These are phyloP conservation scores for Sminthurinus aureus DNA, from an alignment of 2,888 invertebrate species.

Conservation along the genomic window DNA sequence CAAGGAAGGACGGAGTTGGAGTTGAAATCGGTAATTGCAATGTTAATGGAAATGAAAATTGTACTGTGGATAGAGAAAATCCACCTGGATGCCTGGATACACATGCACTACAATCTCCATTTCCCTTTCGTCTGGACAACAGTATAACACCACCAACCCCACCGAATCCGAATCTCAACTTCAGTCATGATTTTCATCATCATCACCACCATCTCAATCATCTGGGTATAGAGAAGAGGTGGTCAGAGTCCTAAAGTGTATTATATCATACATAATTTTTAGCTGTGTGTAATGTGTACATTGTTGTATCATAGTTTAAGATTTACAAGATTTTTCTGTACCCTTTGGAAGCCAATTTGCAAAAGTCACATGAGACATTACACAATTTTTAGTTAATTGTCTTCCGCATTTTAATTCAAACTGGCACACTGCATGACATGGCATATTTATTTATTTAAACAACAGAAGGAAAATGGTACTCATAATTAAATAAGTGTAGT, in stretches of 20 bases:
- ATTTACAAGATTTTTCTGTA: not conserved
- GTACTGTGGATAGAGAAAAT: not conserved
- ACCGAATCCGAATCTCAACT: not conserved
- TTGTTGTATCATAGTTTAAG: not conserved
- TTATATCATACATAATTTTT: not conserved
- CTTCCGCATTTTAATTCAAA: too few species aligned
- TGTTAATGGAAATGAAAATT: not conserved
- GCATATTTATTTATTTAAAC: too few species aligned
- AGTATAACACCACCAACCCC: constrained; percentile 11
- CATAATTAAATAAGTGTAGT: too few species aligned
- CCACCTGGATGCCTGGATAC: constrained; percentile 7
- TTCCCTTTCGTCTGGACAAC: constrained; percentile 22
- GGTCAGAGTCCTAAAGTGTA: not conserved
- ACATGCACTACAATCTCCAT: constrained; percentile 12
- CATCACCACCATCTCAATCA: too few species aligned
- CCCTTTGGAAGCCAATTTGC: not conserved
- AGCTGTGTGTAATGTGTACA: not conserved
- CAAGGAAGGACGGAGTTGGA: not conserved
- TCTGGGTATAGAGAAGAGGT: not conserved
- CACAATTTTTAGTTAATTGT: not conserved
- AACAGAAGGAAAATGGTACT: too few species aligned
- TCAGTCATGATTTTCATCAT: not conserved
- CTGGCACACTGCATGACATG: too few species aligned
- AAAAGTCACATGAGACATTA: not conserved
- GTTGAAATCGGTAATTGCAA: not conserved